Conservation (phyloP, 2,113 vertebrate species). For the Odocoileus virginianus region DNA sequence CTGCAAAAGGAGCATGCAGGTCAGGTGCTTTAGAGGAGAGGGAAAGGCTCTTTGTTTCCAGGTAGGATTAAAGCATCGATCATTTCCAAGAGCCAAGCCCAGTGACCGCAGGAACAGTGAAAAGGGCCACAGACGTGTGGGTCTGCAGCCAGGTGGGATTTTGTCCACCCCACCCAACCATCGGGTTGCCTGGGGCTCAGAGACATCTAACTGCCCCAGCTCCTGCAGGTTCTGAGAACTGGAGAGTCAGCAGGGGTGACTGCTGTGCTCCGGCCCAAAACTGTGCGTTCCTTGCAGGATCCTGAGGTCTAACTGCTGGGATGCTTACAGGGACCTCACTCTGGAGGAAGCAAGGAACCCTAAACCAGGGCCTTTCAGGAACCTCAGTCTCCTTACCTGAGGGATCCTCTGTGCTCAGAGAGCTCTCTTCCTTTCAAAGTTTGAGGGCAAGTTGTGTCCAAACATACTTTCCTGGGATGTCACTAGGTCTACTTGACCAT, state of each 20-base stretch:
- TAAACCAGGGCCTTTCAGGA: background rate
- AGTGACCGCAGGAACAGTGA: background rate
- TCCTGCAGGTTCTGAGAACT: background rate
- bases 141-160: background rate
- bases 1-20: background rate
- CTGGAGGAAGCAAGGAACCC: background rate
- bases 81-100: background rate
- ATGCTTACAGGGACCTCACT: background rate
- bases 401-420: background rate
- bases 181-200: background rate
- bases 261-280: accelerated
- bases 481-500: accelerated
- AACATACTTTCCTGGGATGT: background rate
- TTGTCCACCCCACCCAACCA: background rate
- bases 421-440: background rate
- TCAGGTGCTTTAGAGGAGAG: background rate
- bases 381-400: background rate
- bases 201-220: background rate
- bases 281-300: background rate
- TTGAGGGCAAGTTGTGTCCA: background rate
- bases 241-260: background rate
- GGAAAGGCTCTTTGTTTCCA: background rate
- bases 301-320: background rate
- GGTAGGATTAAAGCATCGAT: background rate
- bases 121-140: background rate